phyloP scores from a whole-genome alignment of 1,140 invertebrate genomes.

The Bombus picipes region DNA sequence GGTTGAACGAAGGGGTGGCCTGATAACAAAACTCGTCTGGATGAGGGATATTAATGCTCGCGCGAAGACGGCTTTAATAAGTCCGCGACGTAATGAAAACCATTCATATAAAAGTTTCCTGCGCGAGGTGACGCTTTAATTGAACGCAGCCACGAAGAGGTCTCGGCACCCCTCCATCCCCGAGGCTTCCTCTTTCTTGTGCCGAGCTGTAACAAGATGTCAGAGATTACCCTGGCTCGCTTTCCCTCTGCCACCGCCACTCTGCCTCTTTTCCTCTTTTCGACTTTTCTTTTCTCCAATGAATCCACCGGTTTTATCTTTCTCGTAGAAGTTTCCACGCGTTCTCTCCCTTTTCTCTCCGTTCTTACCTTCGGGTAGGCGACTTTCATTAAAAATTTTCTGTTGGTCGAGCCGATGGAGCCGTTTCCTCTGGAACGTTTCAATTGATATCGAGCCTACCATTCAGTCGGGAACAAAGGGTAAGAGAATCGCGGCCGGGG shows the following conservation, averaged over 20 bases:
- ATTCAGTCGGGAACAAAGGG: conserved; percentile 59
- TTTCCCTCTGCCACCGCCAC: conserved; percentile 11
- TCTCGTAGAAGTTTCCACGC: too few relatives aligned
- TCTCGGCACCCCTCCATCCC: conserved; percentile 27
- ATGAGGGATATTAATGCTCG: conserved; percentile 75
- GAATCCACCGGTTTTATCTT: not conserved
- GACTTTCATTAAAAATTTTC: conserved; percentile 69
- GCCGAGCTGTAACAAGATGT: conserved; percentile 50
- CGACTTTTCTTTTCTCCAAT: too few relatives aligned
- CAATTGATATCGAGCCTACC: conserved; percentile 66
- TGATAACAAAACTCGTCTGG: conserved; percentile 76
- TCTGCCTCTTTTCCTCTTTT: not conserved
- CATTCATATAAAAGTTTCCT: conserved; percentile 81
- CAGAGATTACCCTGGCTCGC: conserved; percentile 44
- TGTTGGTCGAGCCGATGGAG: conserved; percentile 58
- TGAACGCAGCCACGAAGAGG: conserved; percentile 67
- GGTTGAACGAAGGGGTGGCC: conserved; percentile 48
- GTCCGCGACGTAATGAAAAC: conserved; percentile 79
- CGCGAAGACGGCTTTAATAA: conserved; percentile 77
- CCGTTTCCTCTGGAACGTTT: conserved; percentile 44
- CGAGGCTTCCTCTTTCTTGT: conserved; percentile 36
- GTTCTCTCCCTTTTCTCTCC: not conserved
- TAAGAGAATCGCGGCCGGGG: conserved; percentile 8
- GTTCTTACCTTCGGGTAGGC: not conserved
- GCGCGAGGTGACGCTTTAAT: conserved; percentile 78